Evolutionary conservation across 2,797 vertebrate species (phyloP).

Genomic region (Hybognathus amarus): DNA sequence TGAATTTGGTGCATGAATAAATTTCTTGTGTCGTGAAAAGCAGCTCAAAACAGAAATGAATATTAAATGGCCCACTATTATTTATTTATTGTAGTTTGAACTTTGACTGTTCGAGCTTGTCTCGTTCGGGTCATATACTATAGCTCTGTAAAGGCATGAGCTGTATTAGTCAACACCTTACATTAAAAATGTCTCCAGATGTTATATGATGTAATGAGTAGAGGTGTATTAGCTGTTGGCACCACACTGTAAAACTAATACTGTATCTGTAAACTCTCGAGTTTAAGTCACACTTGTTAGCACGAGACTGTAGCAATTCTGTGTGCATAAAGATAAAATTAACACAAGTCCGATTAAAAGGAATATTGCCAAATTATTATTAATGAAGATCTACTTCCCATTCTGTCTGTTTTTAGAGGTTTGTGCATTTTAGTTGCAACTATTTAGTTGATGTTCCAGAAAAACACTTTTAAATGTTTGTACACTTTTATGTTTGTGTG

Average conservation of each 20-base stretch:
- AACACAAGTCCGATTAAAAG: neutral
- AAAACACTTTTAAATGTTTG: neutral
- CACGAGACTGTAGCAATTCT: neutral
- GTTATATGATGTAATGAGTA: conserved; percentile 8
- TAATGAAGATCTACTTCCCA: neutral
- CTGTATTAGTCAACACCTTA: conserved; percentile 2
- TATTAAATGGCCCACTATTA: conserved; percentile 35
- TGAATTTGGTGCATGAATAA: conserved; percentile 49
- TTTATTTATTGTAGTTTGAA: conserved; percentile 50
- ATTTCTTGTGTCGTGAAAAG: conserved; percentile 45
- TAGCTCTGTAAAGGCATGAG: conserved; percentile 9
- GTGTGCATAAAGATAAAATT: neutral
- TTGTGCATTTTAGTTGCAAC: neutral
- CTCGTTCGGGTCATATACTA: neutral
- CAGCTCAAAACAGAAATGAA: conserved; percentile 32
- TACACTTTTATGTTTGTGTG: conserved; percentile 10
- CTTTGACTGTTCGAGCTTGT: conserved; percentile 5
- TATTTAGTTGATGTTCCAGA: conserved; percentile 6
- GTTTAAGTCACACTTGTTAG: neutral
- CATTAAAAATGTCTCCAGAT: neutral
- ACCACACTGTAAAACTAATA: conserved; percentile 10
- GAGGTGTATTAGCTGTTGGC: conserved; percentile 12
- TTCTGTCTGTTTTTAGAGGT: neutral
- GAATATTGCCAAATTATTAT: conserved; percentile 1
- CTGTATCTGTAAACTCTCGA: neutral